phyloP scores from a whole-genome alignment of 2,113 vertebrate species.

The Osmerus mordax region DNA sequence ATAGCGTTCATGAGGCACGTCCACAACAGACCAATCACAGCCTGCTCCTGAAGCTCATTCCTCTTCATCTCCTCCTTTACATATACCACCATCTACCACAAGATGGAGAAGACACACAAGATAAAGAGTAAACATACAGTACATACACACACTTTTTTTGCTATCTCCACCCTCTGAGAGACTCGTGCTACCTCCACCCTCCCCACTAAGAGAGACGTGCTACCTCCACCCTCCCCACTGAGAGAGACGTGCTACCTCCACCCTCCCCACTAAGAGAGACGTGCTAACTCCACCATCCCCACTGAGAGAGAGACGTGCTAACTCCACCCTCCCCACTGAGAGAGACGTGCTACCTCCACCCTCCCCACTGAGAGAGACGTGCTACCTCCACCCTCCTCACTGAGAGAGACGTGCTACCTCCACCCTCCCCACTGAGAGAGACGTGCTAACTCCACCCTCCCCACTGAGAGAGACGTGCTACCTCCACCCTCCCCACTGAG shows the following conservation, averaged over 20 bases:
- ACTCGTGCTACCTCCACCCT: too few relatives aligned
- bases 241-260: too few relatives aligned
- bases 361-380: too few relatives aligned
- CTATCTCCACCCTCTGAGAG: too few relatives aligned
- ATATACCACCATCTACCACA: conserved; percentile 80
- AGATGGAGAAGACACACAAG: conserved; percentile 5
- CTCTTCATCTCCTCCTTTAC: conserved; percentile 92
- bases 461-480: conserved; percentile 28
- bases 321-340: too few relatives aligned
- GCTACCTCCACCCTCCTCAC: conserved; percentile 77
- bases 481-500: conserved; percentile 64
- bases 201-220: too few relatives aligned
- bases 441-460: conserved; percentile 77
- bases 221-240: too few relatives aligned
- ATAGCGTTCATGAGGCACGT: conserved; percentile 89
- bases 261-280: too few relatives aligned
- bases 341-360: conserved; percentile 72
- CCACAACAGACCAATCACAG: conserved; percentile 88
- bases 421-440: too few relatives aligned
- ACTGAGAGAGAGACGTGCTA: too few relatives aligned
- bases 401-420: conserved; percentile 67
- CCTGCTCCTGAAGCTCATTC: conserved; percentile 82
- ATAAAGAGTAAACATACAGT: not conserved
- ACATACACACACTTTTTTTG: not conserved
- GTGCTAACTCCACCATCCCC: conserved; percentile 77